Conservation (phyloP, 1,140 invertebrate genomes). For the Paralvinella palmiformis region DNA sequence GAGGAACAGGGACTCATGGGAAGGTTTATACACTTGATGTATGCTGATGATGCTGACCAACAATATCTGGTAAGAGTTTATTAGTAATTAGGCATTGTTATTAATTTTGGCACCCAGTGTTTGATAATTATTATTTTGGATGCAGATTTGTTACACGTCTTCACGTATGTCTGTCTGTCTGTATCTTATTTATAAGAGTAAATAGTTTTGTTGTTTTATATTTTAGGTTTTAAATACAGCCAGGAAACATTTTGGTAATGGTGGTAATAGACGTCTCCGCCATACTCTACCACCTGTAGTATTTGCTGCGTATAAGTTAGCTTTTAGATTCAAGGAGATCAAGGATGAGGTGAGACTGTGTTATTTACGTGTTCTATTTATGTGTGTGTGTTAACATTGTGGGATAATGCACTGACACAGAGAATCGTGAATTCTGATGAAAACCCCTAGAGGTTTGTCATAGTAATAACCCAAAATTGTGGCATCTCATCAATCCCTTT, state of each 20-base stretch:
- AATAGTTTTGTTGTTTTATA: background rate
- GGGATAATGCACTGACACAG: no score
- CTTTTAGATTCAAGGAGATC: constrained; percentile 69
- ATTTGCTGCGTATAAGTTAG: constrained; percentile 87
- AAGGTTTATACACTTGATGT: constrained; percentile 81
- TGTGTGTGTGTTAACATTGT: no score
- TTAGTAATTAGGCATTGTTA: background rate
- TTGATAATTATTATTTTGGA: background rate
- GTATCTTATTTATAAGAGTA: background rate
- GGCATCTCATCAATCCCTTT: no score
- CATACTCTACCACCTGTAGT: constrained; percentile 93
- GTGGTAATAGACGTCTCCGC: constrained; percentile 79
- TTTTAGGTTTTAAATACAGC: constrained; percentile 60
- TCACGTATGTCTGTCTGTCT: background rate
- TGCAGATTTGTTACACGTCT: background rate
- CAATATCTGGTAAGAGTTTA: constrained; percentile 67
- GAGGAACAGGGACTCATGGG: constrained; percentile 93
- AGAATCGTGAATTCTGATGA: no score
- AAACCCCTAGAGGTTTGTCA: no score
- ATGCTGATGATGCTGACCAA: constrained; percentile 74
- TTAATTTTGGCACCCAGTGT: background rate
- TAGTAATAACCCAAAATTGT: no score
- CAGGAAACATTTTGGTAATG: constrained; percentile 80
- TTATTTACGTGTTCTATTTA: no score
- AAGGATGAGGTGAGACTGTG: constrained; percentile 68